Evolutionary conservation across 1,140 invertebrate genomes (phyloP).

Genomic region (Bombus soroeensis): DNA sequence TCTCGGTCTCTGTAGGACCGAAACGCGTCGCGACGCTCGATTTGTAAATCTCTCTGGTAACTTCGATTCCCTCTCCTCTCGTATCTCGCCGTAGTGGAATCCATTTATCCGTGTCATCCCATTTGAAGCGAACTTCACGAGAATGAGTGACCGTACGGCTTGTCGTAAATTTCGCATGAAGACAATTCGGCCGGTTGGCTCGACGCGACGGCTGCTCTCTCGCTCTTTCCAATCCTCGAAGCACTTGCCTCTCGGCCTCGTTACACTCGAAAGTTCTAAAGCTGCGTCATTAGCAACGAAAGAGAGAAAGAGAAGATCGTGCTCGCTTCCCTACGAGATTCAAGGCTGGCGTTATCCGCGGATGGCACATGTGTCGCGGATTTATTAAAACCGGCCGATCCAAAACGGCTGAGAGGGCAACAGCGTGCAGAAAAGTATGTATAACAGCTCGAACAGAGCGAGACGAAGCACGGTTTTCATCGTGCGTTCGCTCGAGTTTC

Average conservation of each 20-base stretch:
- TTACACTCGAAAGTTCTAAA: conserved; percentile 35
- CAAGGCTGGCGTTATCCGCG: conserved; percentile 35
- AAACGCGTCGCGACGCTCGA: conserved; percentile 28
- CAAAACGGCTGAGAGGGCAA: not conserved
- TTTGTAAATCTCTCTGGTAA: not conserved
- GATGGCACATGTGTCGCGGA: not conserved
- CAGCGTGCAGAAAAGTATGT: not conserved
- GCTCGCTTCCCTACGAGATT: conserved; percentile 16
- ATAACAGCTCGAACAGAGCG: not conserved
- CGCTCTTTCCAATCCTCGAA: not conserved
- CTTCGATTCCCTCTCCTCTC: not conserved
- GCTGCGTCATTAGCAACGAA: conserved; percentile 26
- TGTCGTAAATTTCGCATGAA: conserved; percentile 49
- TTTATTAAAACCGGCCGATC: conserved; percentile 40
- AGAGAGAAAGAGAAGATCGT: not conserved
- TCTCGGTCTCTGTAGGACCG: not conserved
- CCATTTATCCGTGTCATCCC: conserved; percentile 30
- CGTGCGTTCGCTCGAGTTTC: not conserved
- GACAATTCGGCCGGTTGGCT: conserved; percentile 22
- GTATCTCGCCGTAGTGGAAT: not conserved
- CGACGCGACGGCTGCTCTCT: not conserved
- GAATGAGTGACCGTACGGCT: not conserved
- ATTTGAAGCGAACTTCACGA: not conserved
- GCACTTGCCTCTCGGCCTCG: not conserved
- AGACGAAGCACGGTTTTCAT: not conserved